phyloP scores from a whole-genome alignment of 2,113 vertebrate genomes.

The Symphodus melops region DNA sequence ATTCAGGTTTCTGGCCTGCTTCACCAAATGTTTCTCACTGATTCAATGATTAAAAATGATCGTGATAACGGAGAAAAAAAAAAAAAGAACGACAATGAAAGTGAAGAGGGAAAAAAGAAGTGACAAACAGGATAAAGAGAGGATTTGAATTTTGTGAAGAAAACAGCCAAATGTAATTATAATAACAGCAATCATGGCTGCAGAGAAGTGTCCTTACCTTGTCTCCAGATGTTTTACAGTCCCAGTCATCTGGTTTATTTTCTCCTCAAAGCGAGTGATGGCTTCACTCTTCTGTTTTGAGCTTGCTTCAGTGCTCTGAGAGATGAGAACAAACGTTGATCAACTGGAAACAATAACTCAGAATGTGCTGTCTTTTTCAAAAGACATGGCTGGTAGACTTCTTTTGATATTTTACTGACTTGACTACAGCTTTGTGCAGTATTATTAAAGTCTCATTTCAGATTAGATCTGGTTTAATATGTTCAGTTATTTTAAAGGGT shows the following conservation, averaged over 20 bases:
- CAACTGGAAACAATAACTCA: neutral
- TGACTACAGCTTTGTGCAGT: no score
- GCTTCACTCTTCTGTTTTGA: slow-evolving; percentile 95
- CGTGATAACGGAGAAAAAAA: neutral
- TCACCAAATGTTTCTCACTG: slow-evolving; percentile 98
- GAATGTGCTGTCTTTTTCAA: neutral
- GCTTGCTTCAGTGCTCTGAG: slow-evolving; percentile 89
- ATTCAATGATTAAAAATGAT: slow-evolving; percentile 29
- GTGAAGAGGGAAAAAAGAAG: slow-evolving; percentile 47
- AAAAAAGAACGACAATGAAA: slow-evolving; percentile 46
- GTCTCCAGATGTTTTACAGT: slow-evolving; percentile 95
- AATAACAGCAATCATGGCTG: neutral
- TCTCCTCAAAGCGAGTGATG: slow-evolving; percentile 94
- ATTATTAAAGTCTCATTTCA: no score
- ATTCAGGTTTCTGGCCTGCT: slow-evolving; percentile 97
- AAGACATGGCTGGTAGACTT: neutral
- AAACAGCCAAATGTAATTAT: neutral
- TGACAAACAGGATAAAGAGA: slow-evolving; percentile 45
- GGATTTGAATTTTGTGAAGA: neutral
- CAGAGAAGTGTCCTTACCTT: slow-evolving; percentile 84
- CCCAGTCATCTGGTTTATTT: slow-evolving; percentile 95
- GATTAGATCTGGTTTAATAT: no score
- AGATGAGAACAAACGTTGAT: neutral
- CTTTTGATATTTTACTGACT: no score
- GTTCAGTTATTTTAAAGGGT: no score